These are phyloP conservation scores for Enhydra lutris DNA, from an alignment of 2,113 vertebrate species.

Conservation along the genomic window DNA sequence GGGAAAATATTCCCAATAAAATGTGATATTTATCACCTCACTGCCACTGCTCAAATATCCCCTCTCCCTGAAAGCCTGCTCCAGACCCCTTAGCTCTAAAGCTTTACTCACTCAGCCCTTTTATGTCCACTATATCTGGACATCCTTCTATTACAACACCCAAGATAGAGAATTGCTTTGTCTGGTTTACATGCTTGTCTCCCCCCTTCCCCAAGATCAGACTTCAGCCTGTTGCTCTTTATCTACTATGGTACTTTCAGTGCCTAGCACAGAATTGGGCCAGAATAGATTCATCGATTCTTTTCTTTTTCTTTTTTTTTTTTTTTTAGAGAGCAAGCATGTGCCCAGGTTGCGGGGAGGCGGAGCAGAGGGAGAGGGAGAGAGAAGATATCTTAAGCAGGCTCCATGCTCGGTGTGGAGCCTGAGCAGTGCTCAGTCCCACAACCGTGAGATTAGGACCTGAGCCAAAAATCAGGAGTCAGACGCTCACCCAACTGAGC, in stretches of 20 bases:
- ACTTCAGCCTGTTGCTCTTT: neutral
- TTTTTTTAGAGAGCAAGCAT: neutral
- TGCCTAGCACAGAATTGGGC: neutral
- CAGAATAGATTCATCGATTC: neutral
- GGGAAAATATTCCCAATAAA: neutral
- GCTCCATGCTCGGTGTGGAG: neutral
- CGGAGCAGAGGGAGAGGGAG: neutral
- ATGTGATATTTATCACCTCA: neutral
- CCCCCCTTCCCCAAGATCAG: neutral
- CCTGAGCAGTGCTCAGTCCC: neutral
- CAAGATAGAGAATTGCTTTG: neutral
- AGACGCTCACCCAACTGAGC: neutral
- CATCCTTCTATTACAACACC: neutral
- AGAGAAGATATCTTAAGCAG: neutral
- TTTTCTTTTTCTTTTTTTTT: neutral
- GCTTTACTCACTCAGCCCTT: neutral
- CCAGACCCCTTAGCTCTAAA: neutral
- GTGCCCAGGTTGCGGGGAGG: neutral
- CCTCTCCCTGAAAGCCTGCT: neutral
- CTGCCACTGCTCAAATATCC: neutral
- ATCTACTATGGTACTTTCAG: neutral
- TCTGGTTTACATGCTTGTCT: neutral
- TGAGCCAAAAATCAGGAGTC: neutral
- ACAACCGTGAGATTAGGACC: neutral
- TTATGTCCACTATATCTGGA: neutral